These are phyloP conservation scores for Coluber constrictor DNA, from an alignment of 2,797 vertebrate species.

Conservation along the genomic window DNA sequence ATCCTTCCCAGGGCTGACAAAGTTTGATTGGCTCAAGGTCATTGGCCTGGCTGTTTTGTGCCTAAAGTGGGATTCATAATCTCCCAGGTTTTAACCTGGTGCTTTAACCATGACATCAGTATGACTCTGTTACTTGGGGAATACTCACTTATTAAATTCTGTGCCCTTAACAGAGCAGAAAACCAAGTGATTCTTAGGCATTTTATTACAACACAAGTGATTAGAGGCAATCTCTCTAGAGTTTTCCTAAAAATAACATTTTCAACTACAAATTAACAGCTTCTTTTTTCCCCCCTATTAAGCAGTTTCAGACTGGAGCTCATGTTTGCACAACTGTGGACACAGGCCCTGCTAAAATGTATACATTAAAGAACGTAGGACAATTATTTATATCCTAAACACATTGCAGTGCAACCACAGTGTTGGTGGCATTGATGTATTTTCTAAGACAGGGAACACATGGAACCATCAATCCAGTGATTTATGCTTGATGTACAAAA, in stretches of 20 bases:
- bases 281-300: background rate
- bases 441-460: constrained; percentile 35
- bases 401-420: constrained; percentile 51
- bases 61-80: background rate
- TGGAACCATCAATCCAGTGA: background rate
- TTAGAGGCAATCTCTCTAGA: constrained; percentile 11
- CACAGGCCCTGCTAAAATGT: constrained; percentile 42
- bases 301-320: constrained; percentile 43
- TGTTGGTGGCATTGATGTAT: constrained; percentile 37
- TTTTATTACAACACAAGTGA: background rate
- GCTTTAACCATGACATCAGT: background rate
- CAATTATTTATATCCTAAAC: constrained; percentile 60
- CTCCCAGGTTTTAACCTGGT: background rate
- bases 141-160: background rate
- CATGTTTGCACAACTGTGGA: constrained; percentile 59
- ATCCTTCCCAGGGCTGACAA: background rate
- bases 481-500: constrained; percentile 17
- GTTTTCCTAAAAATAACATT: constrained; percentile 53
- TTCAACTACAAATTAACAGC: constrained; percentile 34
- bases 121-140: background rate
- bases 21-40: background rate
- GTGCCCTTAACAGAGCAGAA: background rate
- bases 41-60: background rate
- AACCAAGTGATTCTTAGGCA: background rate
- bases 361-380: constrained; percentile 42